Base-by-base conservation (phyloP, 2,113 vertebrate genomes). In the Chinchilla lanigera region DNA sequence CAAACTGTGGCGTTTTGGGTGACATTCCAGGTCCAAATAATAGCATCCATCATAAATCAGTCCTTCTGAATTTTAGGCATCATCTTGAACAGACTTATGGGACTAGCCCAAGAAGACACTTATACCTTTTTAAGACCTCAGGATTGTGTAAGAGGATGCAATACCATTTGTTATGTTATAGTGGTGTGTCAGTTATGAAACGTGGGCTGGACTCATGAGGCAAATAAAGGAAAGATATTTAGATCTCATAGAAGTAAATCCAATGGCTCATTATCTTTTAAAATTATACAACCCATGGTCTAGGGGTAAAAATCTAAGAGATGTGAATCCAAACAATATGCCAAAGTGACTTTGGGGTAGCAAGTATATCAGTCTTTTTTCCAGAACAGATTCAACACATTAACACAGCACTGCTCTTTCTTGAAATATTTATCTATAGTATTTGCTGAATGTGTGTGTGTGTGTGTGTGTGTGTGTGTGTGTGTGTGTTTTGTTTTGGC, bases 341-440 rank as follows among this genome's bases (percentile, higher is more conserved):
- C 44, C 92, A 35, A 96, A 96, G 81, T 97, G 96, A 58, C 84
- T 95, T 56, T n/a, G 82, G 81, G 75, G 84, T 65, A 91, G 8
- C 87, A 96, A 96, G 58, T 90, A 85, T 86, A 96, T 97, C 90
- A 87, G 97, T 97, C 93, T 97, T 97, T 90, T 97, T 97, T 95
- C 90, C 33, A 92, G 97, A 96, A 95, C 71, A 94, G 93, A 61
- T 0, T 67, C 30, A 86, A 54, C 44, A 71, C 97, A 96, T 96
- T 86, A 98, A 92, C 94, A 60, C 60, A 97, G 22, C n/a, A 82
- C 75, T 56, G 87, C 67, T 71, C 52, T 19, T 67, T 81, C 90
- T 87, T 90, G 65, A 96, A 98, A 96, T 9, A 0, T 90, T 97
- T 78, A 87, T 90, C 92, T 91, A 77, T 47, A 67, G 14, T 75